Conservation (phyloP, 2,888 invertebrate genomes). For the Crocallis elinguaria region DNA sequence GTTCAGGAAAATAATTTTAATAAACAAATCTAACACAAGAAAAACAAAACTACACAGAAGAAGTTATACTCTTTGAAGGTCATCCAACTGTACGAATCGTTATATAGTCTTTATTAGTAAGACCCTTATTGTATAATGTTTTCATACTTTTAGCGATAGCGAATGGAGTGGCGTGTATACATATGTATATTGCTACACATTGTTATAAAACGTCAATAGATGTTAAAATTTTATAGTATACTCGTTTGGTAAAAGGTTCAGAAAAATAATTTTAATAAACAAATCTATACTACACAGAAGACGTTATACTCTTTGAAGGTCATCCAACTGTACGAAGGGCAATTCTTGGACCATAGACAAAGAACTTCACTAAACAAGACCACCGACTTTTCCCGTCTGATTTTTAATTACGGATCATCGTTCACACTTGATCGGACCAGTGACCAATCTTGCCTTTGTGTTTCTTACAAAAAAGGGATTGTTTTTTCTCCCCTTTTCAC, state of each 20-base stretch:
- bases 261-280: conserved; percentile 45
- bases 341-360: conserved; percentile 56
- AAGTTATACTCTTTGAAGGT: conserved; percentile 57
- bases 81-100: conserved; percentile 64
- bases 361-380: conserved; percentile 52
- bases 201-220: no score
- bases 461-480: conserved; percentile 72
- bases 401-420: conserved; percentile 79
- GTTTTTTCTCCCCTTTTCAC: conserved; percentile 61
- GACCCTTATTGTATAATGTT: no score
- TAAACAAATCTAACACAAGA: conserved; percentile 30
- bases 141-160: no score
- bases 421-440: conserved; percentile 77
- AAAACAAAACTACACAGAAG: conserved; percentile 3
- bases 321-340: conserved; percentile 63
- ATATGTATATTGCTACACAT: no score
- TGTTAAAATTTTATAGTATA: no score
- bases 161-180: no score
- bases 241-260: no score
- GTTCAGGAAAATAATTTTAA: conserved; percentile 44
- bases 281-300: conserved; percentile 1
- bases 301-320: conserved; percentile 57
- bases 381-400: conserved; percentile 67
- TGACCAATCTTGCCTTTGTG: conserved; percentile 75
- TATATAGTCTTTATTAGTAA: no score